phyloP scores from a whole-genome alignment of 2,113 vertebrate species.

The Istiophorus platypterus region DNA sequence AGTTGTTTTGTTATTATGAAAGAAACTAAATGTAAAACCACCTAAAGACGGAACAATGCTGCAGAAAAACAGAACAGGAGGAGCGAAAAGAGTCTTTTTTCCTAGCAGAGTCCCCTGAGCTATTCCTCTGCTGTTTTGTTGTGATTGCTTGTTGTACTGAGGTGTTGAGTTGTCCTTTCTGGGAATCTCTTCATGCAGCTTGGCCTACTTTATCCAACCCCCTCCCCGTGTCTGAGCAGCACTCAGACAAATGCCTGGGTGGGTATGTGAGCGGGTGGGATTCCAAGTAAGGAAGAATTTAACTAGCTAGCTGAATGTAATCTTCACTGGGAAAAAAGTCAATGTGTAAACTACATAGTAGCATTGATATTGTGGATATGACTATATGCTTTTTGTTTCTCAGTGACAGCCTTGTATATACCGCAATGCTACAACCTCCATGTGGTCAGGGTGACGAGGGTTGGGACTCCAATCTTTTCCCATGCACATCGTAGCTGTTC shows the following conservation, averaged over 20 bases:
- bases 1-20: constrained; percentile 12
- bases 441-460: neutral
- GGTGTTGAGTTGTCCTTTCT: constrained; percentile 53
- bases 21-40: constrained; percentile 18
- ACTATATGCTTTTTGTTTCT: too few relatives aligned
- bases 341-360: neutral
- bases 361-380: too few relatives aligned
- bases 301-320: constrained; percentile 30
- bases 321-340: constrained; percentile 7
- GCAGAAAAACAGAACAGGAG: constrained; percentile 1
- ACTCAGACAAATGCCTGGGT: constrained; percentile 41
- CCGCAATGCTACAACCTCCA: constrained; percentile 9
- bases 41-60: constrained; percentile 21
- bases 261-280: constrained; percentile 23
- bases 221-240: constrained; percentile 51
- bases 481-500: neutral
- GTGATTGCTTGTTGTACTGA: constrained; percentile 57
- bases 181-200: constrained; percentile 45
- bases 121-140: constrained; percentile 9
- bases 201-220: constrained; percentile 61
- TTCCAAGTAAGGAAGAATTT: constrained; percentile 16
- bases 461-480: constrained; percentile 9
- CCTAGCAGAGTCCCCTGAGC: constrained; percentile 8
- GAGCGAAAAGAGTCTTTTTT: neutral
- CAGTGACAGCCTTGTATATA: neutral